Base-by-base conservation (phyloP, 2,888 invertebrate species). In the Branchipolynoe longqiensis region DNA sequence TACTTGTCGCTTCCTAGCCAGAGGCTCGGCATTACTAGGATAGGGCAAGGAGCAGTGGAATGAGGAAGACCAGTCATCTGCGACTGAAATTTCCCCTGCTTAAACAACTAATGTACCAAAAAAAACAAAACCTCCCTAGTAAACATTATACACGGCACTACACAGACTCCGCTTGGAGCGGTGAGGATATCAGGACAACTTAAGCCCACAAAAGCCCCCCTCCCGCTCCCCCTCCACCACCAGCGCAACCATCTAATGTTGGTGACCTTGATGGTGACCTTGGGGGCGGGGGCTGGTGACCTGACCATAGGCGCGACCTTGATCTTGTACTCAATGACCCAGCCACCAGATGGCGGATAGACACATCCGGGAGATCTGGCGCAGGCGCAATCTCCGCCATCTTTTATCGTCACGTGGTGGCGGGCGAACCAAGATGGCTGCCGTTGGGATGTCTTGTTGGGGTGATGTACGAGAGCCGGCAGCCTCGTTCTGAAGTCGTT, bases 301-400 rank as follows among this genome's bases (percentile, higher is more conserved):
- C 28, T 4, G 31, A 31, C 62, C 25, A 25, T 4, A 62, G 25
- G 2, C 3, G 28, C 62, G 25, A 62, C 31, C n/a, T 56, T n/a
- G n/a, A 56, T 56, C 56, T 31, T 62, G 62, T 28, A 31, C 62
- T n/a, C 14, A n/a, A 58, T 58, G n/a, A 58, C 58, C 58, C 62
- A 4, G n/a, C 2, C 6, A 56, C n/a, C n/a, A 56, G 25, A 8
- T 25, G 22, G n/a, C 6, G 28, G 12, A 31, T 25, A 2, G 62
- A 62, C 28, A 62, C 62, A 2, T 31, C 62, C 62, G 2, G n/a
- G n/a, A n/a, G 4, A 62, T 62, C 62, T 62, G 56, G 56, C 18
- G 1, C 62, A 62, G 31, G 14, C n/a, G 62, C 25, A 1, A 62
- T 62, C 62, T 62, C 31, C 31, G 62, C 62, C 62, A 62, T 62